A percentile compares a stretch with the other conserved stretches of the same genome.
These are phyloP conservation scores for Zaprionus inermis DNA, from an alignment of 1,140 invertebrate species.

Conservation along the genomic window DNA sequence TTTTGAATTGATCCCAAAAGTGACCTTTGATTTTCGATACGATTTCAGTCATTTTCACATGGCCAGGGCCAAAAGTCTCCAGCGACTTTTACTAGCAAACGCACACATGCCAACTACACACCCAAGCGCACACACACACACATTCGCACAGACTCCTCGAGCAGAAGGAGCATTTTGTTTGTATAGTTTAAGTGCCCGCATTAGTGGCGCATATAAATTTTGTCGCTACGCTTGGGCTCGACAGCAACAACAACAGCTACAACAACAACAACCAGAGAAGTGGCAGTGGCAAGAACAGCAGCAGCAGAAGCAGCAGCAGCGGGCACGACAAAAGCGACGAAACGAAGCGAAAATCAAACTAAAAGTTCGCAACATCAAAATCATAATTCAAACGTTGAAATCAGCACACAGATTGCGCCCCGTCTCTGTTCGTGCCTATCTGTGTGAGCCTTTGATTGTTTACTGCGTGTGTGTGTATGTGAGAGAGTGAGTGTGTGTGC, in stretches of 20 bases:
- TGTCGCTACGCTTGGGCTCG: slow-evolving; percentile 47
- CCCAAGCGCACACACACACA: slow-evolving; percentile 8
- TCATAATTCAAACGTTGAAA: slow-evolving; percentile 79
- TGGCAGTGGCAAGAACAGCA: slow-evolving; percentile 16
- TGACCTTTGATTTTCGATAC: slow-evolving; percentile 83
- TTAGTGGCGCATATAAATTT: slow-evolving; percentile 81
- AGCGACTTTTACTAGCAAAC: slow-evolving; percentile 47
- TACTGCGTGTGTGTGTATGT: slow-evolving; percentile 12
- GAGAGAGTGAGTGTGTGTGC: slow-evolving; percentile 38
- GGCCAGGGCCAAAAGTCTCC: slow-evolving; percentile 73
- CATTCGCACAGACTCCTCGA: slow-evolving; percentile 2
- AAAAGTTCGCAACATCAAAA: slow-evolving; percentile 78
- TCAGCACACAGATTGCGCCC: slow-evolving; percentile 70
- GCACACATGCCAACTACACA: slow-evolving; percentile 12
- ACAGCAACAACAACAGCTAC: slow-evolving; percentile 22
- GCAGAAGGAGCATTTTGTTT: slow-evolving; percentile 71
- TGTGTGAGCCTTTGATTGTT: slow-evolving; percentile 57
- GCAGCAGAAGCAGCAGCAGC: slow-evolving; percentile 21
- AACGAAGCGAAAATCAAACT: slow-evolving; percentile 77
- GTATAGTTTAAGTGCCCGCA: slow-evolving; percentile 80
- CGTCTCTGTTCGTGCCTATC: slow-evolving; percentile 31
- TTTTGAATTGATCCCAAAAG: slow-evolving; percentile 83
- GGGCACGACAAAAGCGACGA: slow-evolving; percentile 71
- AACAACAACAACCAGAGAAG: slow-evolving; percentile 19
- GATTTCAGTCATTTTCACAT: slow-evolving; percentile 80